Base-by-base conservation (phyloP, 2,888 invertebrate species). In the Sphaeridia pumilis region DNA sequence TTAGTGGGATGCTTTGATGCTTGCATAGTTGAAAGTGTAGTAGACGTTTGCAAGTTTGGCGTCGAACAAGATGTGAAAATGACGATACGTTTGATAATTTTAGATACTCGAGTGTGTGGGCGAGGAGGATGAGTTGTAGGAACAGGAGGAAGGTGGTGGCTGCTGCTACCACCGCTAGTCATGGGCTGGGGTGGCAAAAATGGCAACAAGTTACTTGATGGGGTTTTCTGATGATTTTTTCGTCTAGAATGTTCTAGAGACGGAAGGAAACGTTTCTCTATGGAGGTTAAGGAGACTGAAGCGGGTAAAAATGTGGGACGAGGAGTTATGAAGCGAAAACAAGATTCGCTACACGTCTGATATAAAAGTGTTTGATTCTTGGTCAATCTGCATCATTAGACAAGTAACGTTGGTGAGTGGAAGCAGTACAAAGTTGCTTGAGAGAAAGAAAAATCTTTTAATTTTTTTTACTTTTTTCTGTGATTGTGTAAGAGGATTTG, bases 301-400 rank as follows among this genome's bases (percentile, higher is more conserved):
- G 35, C 14, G 21, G n/a, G 27, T 22, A 21, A 22, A 43, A 45
- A 52, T 47, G 52, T 52, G 52, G 52, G 52, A 47, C 52, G 52
- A 52, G 47, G 43, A 42, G 52, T 47, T n/a, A n/a, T 46, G 52
- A 47, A 52, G 52, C 41, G 38, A 17, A 38, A 38, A 17, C 17
- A 17, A 38, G 17, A 38, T 5, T 14, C 38, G 12, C 7, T 5
- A 12, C 35, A 22, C 52, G 4, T 43, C 47, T 36, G n/a, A 41
- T 52, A 52, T 52, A 52, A 43, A 52, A 52, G 52, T 47, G 34
- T 43, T 46, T n/a, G 34, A 41, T 47, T 46, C 31, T 25, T 38
- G 45, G 52, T 52, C 52, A 52, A 42, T 52, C 27, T 42, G 34
- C 46, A 42, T 43, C 52, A 52, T 52, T 43, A 52, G 47, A n/a